Conservation (phyloP, 2,113 vertebrate genomes). For the Catagonus wagneri region DNA sequence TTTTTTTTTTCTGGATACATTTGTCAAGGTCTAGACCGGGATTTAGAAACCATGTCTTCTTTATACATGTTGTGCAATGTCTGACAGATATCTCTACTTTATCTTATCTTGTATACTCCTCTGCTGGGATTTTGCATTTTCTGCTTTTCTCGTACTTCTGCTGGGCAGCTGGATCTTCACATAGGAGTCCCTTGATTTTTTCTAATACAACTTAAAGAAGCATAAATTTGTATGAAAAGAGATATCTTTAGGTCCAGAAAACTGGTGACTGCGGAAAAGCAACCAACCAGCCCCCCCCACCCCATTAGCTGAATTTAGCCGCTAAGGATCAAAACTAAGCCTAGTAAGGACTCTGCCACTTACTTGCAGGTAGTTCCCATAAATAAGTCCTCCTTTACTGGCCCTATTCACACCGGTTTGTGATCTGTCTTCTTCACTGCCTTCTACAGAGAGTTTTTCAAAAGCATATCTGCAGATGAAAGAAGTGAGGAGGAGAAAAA, state of each 20-base stretch:
- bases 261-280: not conserved
- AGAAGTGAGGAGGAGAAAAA: constrained; percentile 36
- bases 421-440: constrained; percentile 88
- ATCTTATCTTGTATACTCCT: not conserved
- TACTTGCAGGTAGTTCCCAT: constrained; percentile 96
- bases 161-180: not conserved
- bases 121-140: not conserved
- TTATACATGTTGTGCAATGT: not conserved
- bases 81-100: not conserved
- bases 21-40: not conserved
- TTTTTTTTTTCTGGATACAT: not conserved
- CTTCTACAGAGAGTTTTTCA: constrained; percentile 86
- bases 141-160: not conserved
- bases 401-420: constrained; percentile 94
- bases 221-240: not conserved
- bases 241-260: not conserved
- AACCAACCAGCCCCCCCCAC: not conserved
- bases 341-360: constrained; percentile 21
- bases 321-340: not conserved
- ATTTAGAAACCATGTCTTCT: not conserved
- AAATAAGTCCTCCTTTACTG: constrained; percentile 93
- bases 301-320: not conserved
- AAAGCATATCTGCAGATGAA: constrained; percentile 85
- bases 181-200: not conserved
- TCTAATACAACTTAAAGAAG: not conserved